Evolutionary conservation across 92 coral and sea anemone species (phyloP).

Genomic region (Epizoanthus fatuus): DNA sequence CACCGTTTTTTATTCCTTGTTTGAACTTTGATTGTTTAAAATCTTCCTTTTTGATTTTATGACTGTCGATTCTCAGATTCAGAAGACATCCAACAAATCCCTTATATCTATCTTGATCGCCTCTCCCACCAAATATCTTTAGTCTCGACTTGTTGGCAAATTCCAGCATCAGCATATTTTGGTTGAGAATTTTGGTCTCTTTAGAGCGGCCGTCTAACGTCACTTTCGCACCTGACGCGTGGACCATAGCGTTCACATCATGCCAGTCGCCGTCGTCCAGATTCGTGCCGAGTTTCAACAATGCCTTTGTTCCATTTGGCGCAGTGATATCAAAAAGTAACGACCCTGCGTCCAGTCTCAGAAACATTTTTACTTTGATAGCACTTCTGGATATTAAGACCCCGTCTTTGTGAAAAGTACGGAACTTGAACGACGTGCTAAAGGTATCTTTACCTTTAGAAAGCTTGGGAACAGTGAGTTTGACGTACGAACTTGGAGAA

Average conservation of each 20-base stretch:
- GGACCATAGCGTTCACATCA: neutral
- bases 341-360: constrained; percentile 73
- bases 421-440: constrained; percentile 79
- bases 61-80: constrained; percentile 81
- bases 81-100: constrained; percentile 94
- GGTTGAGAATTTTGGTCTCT: constrained; percentile 59
- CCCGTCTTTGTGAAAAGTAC: constrained; percentile 75
- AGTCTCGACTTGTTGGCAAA: constrained; percentile 76
- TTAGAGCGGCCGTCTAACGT: constrained; percentile 60
- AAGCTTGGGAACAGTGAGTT: constrained; percentile 70
- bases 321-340: constrained; percentile 68
- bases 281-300: neutral
- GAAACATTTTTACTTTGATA: constrained; percentile 63
- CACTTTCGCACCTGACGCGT: constrained; percentile 48
- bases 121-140: constrained; percentile 74
- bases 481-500: constrained; percentile 65
- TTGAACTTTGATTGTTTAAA: constrained; percentile 53
- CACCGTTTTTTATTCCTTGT: constrained; percentile 33
- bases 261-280: too few species aligned
- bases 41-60: constrained; percentile 56
- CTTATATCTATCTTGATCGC: constrained; percentile 42
- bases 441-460: constrained; percentile 76
- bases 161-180: constrained; percentile 65
- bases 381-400: constrained; percentile 82
- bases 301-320: constrained; percentile 69